Conservation (phyloP, 64 coral and sea anemone species). For the Montipora foliosa region DNA sequence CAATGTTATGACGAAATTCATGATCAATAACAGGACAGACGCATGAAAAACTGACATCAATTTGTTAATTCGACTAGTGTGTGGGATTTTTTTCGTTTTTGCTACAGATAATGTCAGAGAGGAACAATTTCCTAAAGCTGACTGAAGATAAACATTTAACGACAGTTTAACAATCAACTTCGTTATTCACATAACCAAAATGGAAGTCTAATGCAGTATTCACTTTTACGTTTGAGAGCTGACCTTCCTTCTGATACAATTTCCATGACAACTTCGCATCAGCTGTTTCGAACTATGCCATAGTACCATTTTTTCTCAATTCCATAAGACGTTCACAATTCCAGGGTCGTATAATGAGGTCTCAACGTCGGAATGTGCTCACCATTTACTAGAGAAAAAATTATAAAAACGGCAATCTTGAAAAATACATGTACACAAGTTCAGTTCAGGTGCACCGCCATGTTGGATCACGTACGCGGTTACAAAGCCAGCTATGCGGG, state of each 20-base stretch:
- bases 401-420: background rate
- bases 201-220: no score
- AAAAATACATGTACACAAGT: background rate
- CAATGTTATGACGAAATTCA: no score
- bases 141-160: no score
- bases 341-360: background rate
- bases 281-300: background rate
- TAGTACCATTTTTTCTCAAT: background rate
- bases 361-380: background rate
- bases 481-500: background rate
- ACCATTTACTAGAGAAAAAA: background rate
- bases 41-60: no score
- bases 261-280: slow-evolving; percentile 48
- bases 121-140: no score
- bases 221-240: background rate
- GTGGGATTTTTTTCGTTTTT: no score
- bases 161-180: no score
- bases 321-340: background rate
- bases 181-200: no score
- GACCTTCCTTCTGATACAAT: slow-evolving; percentile 83
- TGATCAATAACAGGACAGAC: no score
- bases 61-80: no score
- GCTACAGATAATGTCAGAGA: no score
- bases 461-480: background rate
- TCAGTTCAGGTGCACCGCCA: slow-evolving; percentile 1